Percentiles rank a stretch among this genome's conserved stretches.
Conservation (phyloP, 1,140 invertebrate species). For the Brachionus asplanchnoidis region DNA sequence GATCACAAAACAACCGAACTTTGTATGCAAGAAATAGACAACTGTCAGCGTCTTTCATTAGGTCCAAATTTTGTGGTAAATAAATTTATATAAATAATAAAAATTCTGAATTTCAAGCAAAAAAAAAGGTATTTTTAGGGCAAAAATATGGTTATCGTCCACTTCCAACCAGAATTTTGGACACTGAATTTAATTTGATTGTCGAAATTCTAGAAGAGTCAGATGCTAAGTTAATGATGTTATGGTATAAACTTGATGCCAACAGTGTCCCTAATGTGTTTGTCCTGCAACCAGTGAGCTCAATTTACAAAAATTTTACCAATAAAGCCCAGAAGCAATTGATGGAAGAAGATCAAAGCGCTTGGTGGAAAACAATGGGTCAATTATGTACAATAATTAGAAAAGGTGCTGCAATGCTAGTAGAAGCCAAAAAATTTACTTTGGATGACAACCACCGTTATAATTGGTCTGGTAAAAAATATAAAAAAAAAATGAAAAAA, state of each 20-base stretch:
- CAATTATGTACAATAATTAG: slow-evolving; percentile 90
- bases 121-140: slow-evolving; percentile 76
- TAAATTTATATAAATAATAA: slow-evolving; percentile 41
- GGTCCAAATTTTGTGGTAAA: slow-evolving; percentile 91
- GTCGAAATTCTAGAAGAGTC: slow-evolving; percentile 71
- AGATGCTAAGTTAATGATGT: slow-evolving; percentile 77
- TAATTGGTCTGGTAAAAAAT: slow-evolving; percentile 84
- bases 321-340: slow-evolving; percentile 77
- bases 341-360: slow-evolving; percentile 65
- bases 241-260: slow-evolving; percentile 91
- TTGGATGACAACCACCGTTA: slow-evolving; percentile 94
- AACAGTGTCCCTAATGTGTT: slow-evolving; percentile 86
- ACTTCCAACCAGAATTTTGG: slow-evolving; percentile 77
- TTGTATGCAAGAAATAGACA: slow-evolving; percentile 94
- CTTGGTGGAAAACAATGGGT: slow-evolving; percentile 92
- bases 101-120: slow-evolving; percentile 39
- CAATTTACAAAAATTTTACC: slow-evolving; percentile 92
- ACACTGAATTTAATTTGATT: slow-evolving; percentile 79
- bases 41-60: slow-evolving; percentile 92
- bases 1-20: slow-evolving; percentile 98
- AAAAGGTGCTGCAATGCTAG: slow-evolving; percentile 80
- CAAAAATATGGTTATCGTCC: slow-evolving; percentile 97
- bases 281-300: slow-evolving; percentile 90
- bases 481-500: background rate
- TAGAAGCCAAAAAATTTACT: slow-evolving; percentile 75